Conservation (phyloP, 2,888 invertebrate genomes). For the Adineta ricciae region DNA sequence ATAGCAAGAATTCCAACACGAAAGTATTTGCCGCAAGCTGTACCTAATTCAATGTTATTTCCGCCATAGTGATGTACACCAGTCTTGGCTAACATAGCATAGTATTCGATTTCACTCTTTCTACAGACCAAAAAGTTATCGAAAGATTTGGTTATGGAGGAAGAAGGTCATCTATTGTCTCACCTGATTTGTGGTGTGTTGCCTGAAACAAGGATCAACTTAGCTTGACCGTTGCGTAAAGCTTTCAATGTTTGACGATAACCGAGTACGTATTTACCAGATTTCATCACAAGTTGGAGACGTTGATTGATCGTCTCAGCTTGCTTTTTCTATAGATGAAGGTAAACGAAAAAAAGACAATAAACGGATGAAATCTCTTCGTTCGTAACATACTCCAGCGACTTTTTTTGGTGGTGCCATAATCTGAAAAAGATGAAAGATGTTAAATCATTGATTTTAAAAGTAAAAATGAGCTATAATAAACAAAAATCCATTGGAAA, state of each 20-base stretch:
- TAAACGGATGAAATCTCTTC: not conserved
- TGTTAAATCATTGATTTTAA: not conserved
- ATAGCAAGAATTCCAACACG: slow-evolving; percentile 92
- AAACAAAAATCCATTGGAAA: not conserved
- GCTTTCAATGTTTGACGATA: slow-evolving; percentile 96
- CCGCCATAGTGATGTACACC: slow-evolving; percentile 98
- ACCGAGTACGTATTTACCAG: slow-evolving; percentile 91
- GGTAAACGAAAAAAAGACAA: too few relatives aligned
- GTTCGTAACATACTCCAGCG: not conserved
- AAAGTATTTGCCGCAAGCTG: slow-evolving; percentile 98
- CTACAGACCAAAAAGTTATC: slow-evolving; percentile 54
- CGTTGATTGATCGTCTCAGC: slow-evolving; percentile 92
- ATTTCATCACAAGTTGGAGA: slow-evolving; percentile 95
- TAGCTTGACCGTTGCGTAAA: slow-evolving; percentile 90
- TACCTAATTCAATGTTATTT: slow-evolving; percentile 96
- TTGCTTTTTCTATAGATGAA: slow-evolving; percentile 31
- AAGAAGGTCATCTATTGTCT: too few relatives aligned
- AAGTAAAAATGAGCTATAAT: not conserved
- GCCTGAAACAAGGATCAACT: slow-evolving; percentile 94
- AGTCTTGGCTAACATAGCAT: slow-evolving; percentile 96
- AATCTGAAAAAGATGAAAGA: not conserved
- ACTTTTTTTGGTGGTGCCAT: slow-evolving; percentile 12
- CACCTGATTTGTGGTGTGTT: slow-evolving; percentile 95
- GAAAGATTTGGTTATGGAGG: not conserved
- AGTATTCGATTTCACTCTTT: slow-evolving; percentile 98